These are phyloP conservation scores for Alligator sinensis DNA, from an alignment of 2,113 vertebrate genomes.

Conservation along the genomic window DNA sequence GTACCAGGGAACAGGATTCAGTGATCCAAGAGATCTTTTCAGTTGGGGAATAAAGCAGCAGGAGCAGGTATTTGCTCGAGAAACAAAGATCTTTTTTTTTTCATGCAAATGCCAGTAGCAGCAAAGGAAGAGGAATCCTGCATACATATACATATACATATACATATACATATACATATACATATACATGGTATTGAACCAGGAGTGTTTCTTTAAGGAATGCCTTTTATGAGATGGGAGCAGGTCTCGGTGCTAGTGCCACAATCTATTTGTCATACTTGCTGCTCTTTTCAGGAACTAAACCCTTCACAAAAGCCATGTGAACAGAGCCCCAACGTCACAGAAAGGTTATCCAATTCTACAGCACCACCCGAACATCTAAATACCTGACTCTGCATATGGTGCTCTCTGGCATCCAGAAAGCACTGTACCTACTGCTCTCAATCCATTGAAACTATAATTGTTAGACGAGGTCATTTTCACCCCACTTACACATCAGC, in stretches of 20 bases:
- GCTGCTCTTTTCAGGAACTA: background rate
- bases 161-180: too few species aligned
- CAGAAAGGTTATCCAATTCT: background rate
- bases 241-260: background rate
- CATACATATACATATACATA: too few species aligned
- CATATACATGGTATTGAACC: background rate
- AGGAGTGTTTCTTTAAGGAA: background rate
- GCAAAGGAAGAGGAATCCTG: background rate
- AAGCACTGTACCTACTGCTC: background rate
- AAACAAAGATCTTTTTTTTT: background rate
- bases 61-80: background rate
- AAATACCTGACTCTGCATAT: rapidly evolving
- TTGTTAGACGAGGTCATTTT: background rate
- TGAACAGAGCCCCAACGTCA: background rate
- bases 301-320: background rate
- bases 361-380: background rate
- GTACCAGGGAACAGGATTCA: too few species aligned
- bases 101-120: background rate
- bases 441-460: background rate
- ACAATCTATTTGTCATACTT: background rate
- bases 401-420: background rate
- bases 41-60: background rate
- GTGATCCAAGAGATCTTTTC: background rate
- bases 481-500: background rate
- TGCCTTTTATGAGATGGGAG: background rate